Conservation (phyloP, 2,113 vertebrate species). For the Apteryx mantelli region DNA sequence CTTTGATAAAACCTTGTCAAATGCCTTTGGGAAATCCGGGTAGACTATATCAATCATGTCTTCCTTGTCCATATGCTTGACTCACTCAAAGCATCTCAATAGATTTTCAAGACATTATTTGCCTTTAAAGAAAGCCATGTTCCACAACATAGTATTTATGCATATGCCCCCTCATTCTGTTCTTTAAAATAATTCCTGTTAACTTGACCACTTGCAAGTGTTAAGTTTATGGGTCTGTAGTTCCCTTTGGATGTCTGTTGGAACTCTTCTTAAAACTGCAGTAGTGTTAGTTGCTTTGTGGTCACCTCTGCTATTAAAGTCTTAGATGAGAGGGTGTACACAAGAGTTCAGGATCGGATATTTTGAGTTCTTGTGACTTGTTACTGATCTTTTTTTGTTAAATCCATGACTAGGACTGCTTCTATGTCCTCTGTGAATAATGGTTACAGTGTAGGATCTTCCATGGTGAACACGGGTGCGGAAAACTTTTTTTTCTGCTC, state of each 20-base stretch:
- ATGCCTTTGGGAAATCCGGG: conserved; percentile 48
- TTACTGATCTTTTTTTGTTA: neutral
- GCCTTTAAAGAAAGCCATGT: neutral
- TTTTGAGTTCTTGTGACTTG: neutral
- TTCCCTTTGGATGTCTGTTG: neutral
- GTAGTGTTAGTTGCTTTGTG: neutral
- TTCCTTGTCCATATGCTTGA: neutral
- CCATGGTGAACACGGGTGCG: accelerated
- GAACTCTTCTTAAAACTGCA: neutral
- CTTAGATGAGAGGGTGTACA: neutral
- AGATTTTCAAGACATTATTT: neutral
- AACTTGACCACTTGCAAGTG: neutral
- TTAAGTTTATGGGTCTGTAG: neutral
- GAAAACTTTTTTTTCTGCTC: neutral
- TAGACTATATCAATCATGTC: neutral
- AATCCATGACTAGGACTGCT: neutral
- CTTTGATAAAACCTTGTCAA: conserved; percentile 39
- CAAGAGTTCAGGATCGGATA: neutral
- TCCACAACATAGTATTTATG: neutral
- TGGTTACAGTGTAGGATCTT: neutral
- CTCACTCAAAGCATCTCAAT: neutral
- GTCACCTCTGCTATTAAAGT: neutral
- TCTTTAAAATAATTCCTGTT: neutral
- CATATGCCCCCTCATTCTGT: neutral
- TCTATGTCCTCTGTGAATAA: neutral